Percentiles rank a stretch among this genome's conserved stretches.
Conservation (phyloP, 1,140 invertebrate genomes). For the Euglossa dilemma region DNA sequence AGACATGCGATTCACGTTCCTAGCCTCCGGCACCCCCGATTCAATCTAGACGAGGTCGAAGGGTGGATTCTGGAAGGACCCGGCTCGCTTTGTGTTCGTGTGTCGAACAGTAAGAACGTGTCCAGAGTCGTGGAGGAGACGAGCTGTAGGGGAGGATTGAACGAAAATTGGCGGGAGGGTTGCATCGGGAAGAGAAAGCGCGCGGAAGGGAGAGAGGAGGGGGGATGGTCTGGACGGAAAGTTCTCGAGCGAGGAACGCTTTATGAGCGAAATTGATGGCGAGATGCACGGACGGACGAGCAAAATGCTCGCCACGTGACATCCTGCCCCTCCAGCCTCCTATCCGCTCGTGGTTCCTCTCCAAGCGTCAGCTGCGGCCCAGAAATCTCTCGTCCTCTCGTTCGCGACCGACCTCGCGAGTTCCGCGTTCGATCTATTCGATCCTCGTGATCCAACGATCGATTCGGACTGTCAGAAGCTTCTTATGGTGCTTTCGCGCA, state of each 20-base stretch:
- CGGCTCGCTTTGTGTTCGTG: conserved; percentile 31
- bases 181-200: neutral
- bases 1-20: conserved; percentile 62
- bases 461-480: too few species aligned
- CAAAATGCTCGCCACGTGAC: conserved; percentile 55
- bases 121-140: conserved; percentile 41
- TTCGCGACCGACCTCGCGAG: conserved; percentile 27
- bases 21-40: conserved; percentile 51
- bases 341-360: conserved; percentile 43
- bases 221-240: neutral
- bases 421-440: neutral
- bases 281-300: conserved; percentile 48
- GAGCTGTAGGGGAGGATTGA: conserved; percentile 8
- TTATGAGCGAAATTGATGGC: conserved; percentile 60
- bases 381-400: conserved; percentile 42
- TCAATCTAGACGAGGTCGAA: conserved; percentile 61
- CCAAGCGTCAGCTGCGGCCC: conserved; percentile 44
- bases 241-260: conserved; percentile 42
- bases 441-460: neutral
- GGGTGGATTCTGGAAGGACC: conserved; percentile 51
- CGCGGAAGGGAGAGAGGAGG: neutral
- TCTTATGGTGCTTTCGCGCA: too few species aligned
- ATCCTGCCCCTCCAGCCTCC: neutral
- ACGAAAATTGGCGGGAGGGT: neutral
- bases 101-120: conserved; percentile 44